Conservation (phyloP, 2,113 vertebrate genomes). For the Gallinago undulata region DNA sequence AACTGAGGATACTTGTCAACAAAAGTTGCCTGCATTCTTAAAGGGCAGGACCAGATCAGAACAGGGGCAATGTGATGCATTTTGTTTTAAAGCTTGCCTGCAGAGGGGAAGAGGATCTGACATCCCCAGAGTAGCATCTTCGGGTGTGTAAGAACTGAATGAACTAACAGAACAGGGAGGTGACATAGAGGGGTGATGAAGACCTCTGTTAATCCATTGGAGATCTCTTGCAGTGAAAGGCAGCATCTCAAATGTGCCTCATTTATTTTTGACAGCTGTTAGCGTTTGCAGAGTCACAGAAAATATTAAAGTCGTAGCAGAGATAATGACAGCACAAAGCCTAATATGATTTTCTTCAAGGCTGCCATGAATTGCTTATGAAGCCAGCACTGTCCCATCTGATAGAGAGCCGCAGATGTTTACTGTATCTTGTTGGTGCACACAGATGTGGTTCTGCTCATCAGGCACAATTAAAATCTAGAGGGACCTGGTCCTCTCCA, state of each 20-base stretch:
- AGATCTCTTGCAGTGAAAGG: not conserved
- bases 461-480: not conserved
- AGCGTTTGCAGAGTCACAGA: not conserved
- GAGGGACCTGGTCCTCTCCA: not conserved
- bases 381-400: not conserved
- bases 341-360: not conserved
- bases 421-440: not conserved
- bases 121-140: not conserved
- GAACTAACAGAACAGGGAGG: not conserved
- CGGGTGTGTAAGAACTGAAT: not conserved
- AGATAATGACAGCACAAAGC: not conserved
- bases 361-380: not conserved
- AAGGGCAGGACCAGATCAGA: not conserved
- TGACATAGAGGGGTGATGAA: fast-evolving
- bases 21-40: not conserved
- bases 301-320: not conserved
- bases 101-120: not conserved
- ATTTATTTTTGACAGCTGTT: not conserved
- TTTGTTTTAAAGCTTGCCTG: not conserved
- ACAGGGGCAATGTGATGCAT: not conserved
- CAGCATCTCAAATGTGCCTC: not conserved
- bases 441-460: not conserved
- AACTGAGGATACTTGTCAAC: not conserved
- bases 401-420: not conserved
- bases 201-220: not conserved